These are phyloP conservation scores for Pachycephus smyrnensis DNA, from an alignment of 2,888 invertebrate genomes.

Conservation along the genomic window DNA sequence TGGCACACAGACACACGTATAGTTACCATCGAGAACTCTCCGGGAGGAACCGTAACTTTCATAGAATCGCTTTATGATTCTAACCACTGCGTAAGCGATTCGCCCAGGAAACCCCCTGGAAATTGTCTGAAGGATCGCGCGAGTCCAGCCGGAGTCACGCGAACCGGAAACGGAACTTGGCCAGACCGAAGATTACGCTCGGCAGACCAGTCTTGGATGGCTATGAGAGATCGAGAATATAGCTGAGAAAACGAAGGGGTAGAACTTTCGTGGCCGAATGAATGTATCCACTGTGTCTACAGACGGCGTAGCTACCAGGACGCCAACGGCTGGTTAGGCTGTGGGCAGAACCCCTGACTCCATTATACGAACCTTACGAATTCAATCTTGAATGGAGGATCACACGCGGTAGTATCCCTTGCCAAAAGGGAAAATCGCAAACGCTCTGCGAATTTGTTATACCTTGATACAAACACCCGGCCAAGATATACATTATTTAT, in stretches of 20 bases:
- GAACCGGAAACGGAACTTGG: background rate
- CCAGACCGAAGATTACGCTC: background rate
- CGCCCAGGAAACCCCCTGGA: background rate
- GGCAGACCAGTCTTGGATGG: background rate
- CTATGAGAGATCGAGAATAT: background rate
- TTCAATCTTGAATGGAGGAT: background rate
- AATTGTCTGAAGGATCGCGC: background rate
- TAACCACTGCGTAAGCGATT: background rate
- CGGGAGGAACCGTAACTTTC: background rate
- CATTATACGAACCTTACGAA: background rate
- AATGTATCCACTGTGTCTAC: constrained; percentile 1
- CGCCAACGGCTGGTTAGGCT: background rate
- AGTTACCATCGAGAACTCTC: background rate
- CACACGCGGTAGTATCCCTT: background rate
- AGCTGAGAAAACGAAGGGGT: background rate
- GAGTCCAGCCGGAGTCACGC: background rate
- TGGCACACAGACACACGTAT: too few species aligned
- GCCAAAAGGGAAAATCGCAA: background rate
- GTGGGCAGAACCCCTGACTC: background rate
- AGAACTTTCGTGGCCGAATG: constrained; percentile 14
- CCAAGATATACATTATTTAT: background rate
- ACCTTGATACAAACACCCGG: background rate
- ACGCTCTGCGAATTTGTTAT: background rate
- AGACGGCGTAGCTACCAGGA: background rate
- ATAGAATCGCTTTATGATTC: background rate